A percentile compares a stretch with the other conserved stretches of the same genome.
Evolutionary conservation across 2,888 invertebrate genomes (phyloP).

Genomic region (Epiperipatus broadwayi): DNA sequence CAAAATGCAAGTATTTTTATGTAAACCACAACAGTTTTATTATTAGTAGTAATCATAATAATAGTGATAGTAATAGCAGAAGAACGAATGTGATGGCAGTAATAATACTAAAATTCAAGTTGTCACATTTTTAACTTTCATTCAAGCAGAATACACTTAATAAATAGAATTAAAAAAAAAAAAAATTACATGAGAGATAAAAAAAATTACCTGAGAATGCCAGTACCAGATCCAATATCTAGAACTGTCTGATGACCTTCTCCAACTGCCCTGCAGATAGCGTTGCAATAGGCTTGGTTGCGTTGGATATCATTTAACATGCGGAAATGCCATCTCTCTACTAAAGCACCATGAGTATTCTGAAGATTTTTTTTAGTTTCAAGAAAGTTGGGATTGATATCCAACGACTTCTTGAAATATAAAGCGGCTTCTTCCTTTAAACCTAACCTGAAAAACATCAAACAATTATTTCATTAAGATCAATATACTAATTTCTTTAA

Average conservation of each 20-base stretch:
- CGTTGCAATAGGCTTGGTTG: conserved; percentile 44
- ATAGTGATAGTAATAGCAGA: too few species aligned
- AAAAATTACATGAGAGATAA: background rate
- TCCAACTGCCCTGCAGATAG: conserved; percentile 38
- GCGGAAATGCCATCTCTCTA: conserved; percentile 60
- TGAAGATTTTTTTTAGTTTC: conserved; percentile 45
- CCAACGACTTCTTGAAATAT: conserved; percentile 38
- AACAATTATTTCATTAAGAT: too few species aligned
- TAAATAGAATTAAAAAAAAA: background rate
- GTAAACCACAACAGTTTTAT: too few species aligned
- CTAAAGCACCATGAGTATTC: conserved; percentile 43
- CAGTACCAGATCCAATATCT: conserved; percentile 59
- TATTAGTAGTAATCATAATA: too few species aligned
- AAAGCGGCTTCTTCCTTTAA: conserved; percentile 37
- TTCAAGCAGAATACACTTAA: background rate
- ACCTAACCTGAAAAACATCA: conserved; percentile 36
- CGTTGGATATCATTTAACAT: conserved; percentile 56
- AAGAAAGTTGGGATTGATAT: conserved; percentile 34
- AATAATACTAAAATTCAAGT: too few species aligned
- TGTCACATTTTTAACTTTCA: too few species aligned
- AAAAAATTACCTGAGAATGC: conserved; percentile 39
- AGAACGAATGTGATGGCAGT: too few species aligned
- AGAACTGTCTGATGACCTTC: conserved; percentile 38
- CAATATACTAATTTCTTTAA: too few species aligned
- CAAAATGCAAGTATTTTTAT: too few species aligned